Conservation (phyloP, 2,113 vertebrate genomes). For the Centrocercus urophasianus region DNA sequence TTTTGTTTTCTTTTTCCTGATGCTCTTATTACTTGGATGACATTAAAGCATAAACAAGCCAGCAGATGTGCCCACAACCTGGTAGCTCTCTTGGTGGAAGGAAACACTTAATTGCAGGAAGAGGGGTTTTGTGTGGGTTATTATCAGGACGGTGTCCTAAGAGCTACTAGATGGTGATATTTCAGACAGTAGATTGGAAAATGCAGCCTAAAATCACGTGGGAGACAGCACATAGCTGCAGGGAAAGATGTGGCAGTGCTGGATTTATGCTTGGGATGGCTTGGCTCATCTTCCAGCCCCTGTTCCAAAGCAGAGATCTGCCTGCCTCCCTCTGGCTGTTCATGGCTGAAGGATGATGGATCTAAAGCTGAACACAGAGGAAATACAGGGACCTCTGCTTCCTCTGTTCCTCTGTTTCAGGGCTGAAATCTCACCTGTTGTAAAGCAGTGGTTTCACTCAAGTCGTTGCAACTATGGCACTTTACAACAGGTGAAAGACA, state of each 20-base stretch:
- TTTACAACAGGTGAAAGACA: not conserved
- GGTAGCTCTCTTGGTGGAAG: slow-evolving; percentile 37
- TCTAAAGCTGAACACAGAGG: slow-evolving; percentile 3
- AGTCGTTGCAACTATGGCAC: not conserved
- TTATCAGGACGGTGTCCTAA: not conserved
- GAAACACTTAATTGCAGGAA: slow-evolving; percentile 32
- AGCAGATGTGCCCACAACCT: slow-evolving; percentile 66
- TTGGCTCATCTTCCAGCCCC: slow-evolving; percentile 8
- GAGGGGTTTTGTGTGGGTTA: not conserved
- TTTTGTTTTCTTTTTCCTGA: slow-evolving; percentile 61
- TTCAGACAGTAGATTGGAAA: slow-evolving; percentile 22
- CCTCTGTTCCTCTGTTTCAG: not conserved
- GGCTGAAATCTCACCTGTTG: not conserved
- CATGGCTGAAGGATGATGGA: slow-evolving; percentile 6
- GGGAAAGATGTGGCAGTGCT: not conserved
- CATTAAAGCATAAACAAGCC: slow-evolving; percentile 64
- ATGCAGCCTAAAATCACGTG: slow-evolving; percentile 27
- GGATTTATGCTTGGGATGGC: slow-evolving; percentile 20
- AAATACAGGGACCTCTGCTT: slow-evolving; percentile 22
- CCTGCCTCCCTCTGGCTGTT: slow-evolving; percentile 22
- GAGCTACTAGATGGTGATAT: not conserved
- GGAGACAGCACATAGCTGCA: not conserved
- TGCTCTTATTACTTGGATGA: slow-evolving; percentile 58
- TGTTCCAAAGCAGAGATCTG: not conserved
- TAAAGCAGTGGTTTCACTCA: not conserved